These are phyloP conservation scores for Selene dorsalis DNA, from an alignment of 2,797 vertebrate species.

Conservation along the genomic window DNA sequence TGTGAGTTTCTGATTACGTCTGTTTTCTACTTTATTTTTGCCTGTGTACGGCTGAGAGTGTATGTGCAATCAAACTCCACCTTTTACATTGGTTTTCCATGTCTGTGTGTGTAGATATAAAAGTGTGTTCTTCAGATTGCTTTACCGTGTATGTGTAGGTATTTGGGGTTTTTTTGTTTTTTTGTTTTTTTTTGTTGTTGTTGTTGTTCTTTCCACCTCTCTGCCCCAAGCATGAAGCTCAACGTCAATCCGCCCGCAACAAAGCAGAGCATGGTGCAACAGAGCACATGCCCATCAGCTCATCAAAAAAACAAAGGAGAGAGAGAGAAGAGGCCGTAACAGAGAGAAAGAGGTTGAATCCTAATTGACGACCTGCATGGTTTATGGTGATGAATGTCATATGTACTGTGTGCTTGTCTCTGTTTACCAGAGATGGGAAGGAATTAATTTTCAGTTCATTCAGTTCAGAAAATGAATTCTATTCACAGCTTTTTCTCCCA, in stretches of 20 bases:
- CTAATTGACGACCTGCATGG: constrained; percentile 34
- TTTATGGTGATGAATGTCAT: constrained; percentile 34
- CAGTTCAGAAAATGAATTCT: constrained; percentile 11
- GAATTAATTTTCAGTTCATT: constrained; percentile 44
- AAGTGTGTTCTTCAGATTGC: constrained; percentile 41
- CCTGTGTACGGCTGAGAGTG: constrained; percentile 47
- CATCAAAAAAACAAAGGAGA: constrained; percentile 9
- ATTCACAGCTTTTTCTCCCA: background rate
- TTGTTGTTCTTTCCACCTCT: constrained; percentile 45
- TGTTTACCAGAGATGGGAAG: constrained; percentile 5
- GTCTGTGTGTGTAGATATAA: constrained; percentile 45
- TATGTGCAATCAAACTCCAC: constrained; percentile 57
- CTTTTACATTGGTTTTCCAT: constrained; percentile 46
- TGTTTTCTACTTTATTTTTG: constrained; percentile 69
- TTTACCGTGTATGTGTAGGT: constrained; percentile 34
- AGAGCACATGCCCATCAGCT: constrained; percentile 21
- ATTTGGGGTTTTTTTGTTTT: constrained; percentile 37
- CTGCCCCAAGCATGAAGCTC: constrained; percentile 57
- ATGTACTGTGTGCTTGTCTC: constrained; percentile 23
- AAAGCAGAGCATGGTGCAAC: constrained; percentile 36
- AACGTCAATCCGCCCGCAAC: constrained; percentile 42
- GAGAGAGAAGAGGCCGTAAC: background rate
- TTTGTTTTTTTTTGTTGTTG: constrained; percentile 39
- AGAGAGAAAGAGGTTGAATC: constrained; percentile 31
- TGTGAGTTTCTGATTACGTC: constrained; percentile 60